Conservation (phyloP, 1,140 invertebrate species). For the Drosophila arawakana region DNA sequence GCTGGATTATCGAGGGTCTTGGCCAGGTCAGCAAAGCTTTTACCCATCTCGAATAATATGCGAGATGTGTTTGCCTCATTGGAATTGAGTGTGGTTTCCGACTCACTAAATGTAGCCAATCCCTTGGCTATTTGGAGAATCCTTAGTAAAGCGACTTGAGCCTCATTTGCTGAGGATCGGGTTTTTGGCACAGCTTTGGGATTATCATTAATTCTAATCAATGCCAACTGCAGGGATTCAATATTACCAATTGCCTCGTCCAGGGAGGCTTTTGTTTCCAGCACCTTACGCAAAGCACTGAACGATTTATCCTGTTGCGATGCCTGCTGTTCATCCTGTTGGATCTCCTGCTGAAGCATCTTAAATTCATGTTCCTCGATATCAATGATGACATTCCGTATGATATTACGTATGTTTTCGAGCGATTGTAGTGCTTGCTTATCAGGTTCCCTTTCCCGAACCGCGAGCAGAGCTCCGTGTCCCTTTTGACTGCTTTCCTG, state of each 20-base stretch:
- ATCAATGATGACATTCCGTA: slow-evolving; percentile 72
- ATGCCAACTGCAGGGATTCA: slow-evolving; percentile 57
- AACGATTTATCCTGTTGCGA: slow-evolving; percentile 72
- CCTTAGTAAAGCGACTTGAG: slow-evolving; percentile 56
- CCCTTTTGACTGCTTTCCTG: slow-evolving; percentile 70
- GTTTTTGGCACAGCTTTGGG: slow-evolving; percentile 31
- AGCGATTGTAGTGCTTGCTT: slow-evolving; percentile 59
- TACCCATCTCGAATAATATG: slow-evolving; percentile 62
- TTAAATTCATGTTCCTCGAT: slow-evolving; percentile 80
- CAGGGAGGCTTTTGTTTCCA: slow-evolving; percentile 70
- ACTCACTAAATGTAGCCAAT: slow-evolving; percentile 60
- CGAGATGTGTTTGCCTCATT: slow-evolving; percentile 61
- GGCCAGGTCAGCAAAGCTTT: slow-evolving; percentile 66
- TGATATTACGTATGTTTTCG: slow-evolving; percentile 67
- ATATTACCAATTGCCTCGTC: slow-evolving; percentile 68
- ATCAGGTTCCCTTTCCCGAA: slow-evolving; percentile 48
- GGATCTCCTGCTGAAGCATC: slow-evolving; percentile 76
- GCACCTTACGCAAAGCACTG: slow-evolving; percentile 64
- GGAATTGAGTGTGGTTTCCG: slow-evolving; percentile 55
- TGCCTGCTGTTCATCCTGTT: slow-evolving; percentile 66
- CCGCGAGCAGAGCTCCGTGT: slow-evolving; percentile 58
- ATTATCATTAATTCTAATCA: slow-evolving; percentile 57
- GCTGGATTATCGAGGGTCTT: slow-evolving; percentile 50
- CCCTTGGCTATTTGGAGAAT: slow-evolving; percentile 67
- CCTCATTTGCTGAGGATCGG: slow-evolving; percentile 55